Base-by-base conservation (phyloP, 2,888 invertebrate species). In the Phortica magna region DNA sequence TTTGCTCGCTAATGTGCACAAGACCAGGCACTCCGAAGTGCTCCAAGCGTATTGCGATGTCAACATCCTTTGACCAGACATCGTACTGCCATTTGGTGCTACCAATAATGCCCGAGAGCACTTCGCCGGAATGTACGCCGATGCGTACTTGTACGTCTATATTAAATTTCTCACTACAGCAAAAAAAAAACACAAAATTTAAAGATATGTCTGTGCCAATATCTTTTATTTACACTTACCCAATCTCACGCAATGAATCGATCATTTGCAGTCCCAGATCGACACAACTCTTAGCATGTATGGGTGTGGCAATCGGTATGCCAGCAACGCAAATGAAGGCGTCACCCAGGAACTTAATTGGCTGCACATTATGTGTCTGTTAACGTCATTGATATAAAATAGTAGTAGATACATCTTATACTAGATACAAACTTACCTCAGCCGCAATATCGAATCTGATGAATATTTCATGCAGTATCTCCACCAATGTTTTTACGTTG, bases 21-120 rank as follows among this genome's bases (percentile, higher is more conserved):
- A 95, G 95, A 95, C 97, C 98, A 0, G 98, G 95, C 85, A 94
- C 93, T 10, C 98, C 98, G 1, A 96, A 95, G 65, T 97, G 95
- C 90, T 98, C 98, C 96, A 98, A 97, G 90, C 96, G 96, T 92
- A 97, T 98, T 0, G 98, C 98, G 84, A 98, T 96, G 41, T 96
- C 96, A 12, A 97, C 98, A 92, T 98, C 98, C 89, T 95, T 95
- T 0, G 96, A 96, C 96, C 98, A 98, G 81, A 98, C 95, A 89
- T 98, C 98, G 90, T 95, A 98, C 90, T 98, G 98, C 96, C 98
- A 98, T 92, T 98, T 98, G 82, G 96, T 95, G 12, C 96, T 94
- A 0, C 98, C 98, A 73, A 98, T 94, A 1, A 98, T 94, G 0
- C 98, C 98, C 83, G 98, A 96, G 74, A 97, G 93, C 68, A 98